A percentile compares a stretch with the other conserved stretches of the same genome.
Evolutionary conservation across 2,113 vertebrate species (phyloP).

Genomic region (Phyllostomus discolor): DNA sequence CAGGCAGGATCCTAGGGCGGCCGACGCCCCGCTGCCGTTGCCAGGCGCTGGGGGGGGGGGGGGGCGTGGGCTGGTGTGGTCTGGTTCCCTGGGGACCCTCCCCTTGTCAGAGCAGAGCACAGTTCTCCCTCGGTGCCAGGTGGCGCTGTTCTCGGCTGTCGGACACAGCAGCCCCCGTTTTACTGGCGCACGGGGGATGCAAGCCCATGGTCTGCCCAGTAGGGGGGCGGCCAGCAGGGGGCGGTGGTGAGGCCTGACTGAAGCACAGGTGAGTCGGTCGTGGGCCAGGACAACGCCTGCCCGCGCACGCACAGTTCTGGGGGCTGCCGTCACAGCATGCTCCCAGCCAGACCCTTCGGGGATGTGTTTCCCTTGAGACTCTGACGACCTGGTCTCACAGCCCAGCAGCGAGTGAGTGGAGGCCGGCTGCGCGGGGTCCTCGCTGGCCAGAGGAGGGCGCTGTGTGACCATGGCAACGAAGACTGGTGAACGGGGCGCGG

Average conservation of each 20-base stretch:
- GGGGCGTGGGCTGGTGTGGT: too few relatives aligned
- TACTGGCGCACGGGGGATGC: accelerated
- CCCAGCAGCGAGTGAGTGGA: background rate
- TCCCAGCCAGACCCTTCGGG: too few relatives aligned
- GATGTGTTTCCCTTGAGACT: too few relatives aligned
- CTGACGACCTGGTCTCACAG: background rate
- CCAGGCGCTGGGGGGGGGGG: background rate
- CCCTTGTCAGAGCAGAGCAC: accelerated
- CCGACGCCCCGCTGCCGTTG: accelerated
- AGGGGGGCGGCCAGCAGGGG: background rate
- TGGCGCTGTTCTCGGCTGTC: background rate
- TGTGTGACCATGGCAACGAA: accelerated
- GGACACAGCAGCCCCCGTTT: accelerated
- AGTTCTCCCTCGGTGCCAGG: background rate
- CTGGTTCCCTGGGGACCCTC: too few relatives aligned
- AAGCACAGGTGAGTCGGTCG: too few relatives aligned
- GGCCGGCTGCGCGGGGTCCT: accelerated
- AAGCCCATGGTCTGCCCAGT: background rate
- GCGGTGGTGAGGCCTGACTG: background rate
- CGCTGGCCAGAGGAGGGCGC: background rate
- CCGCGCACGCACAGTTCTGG: background rate
- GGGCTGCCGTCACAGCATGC: too few relatives aligned
- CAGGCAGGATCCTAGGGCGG: too few relatives aligned
- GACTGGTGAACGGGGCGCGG: too few relatives aligned
- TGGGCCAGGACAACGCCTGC: background rate